A percentile compares a stretch with the other conserved stretches of the same genome.
These are phyloP conservation scores for Clinocottus analis DNA, from an alignment of 2,113 vertebrate genomes.

Conservation along the genomic window DNA sequence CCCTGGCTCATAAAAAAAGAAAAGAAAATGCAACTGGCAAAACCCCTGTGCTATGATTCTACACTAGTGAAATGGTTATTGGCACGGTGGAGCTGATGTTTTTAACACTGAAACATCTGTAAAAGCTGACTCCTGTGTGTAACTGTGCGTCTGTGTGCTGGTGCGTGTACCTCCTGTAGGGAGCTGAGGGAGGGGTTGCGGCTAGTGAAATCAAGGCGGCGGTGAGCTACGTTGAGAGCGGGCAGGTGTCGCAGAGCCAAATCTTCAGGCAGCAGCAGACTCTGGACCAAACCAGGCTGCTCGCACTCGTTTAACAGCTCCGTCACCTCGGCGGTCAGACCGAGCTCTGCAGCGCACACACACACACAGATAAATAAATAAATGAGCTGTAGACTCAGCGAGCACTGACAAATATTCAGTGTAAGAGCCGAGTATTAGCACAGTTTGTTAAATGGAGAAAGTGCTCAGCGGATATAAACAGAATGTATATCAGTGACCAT, in stretches of 20 bases:
- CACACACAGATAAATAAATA: background rate
- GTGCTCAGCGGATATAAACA: background rate
- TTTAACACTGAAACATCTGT: background rate
- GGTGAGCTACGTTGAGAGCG: constrained; percentile 88
- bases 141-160: background rate
- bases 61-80: background rate
- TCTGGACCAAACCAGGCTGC: constrained; percentile 85
- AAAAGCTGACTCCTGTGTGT: background rate
- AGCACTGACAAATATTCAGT: constrained; percentile 2
- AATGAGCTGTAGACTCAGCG: background rate
- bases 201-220: constrained; percentile 86
- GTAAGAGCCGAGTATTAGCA: background rate
- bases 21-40: background rate
- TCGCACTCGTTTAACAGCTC: constrained; percentile 87
- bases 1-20: background rate
- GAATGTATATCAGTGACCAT: background rate
- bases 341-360: constrained; percentile 81
- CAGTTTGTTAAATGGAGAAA: background rate
- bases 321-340: constrained; percentile 85
- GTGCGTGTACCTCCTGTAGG: constrained; percentile 88
- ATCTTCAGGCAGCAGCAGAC: constrained; percentile 92
- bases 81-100: background rate
- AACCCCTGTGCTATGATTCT: background rate
- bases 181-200: constrained; percentile 85
- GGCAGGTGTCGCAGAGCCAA: constrained; percentile 91